phyloP scores from a whole-genome alignment of 2,888 invertebrate species.

The Ophioninae sp. region DNA sequence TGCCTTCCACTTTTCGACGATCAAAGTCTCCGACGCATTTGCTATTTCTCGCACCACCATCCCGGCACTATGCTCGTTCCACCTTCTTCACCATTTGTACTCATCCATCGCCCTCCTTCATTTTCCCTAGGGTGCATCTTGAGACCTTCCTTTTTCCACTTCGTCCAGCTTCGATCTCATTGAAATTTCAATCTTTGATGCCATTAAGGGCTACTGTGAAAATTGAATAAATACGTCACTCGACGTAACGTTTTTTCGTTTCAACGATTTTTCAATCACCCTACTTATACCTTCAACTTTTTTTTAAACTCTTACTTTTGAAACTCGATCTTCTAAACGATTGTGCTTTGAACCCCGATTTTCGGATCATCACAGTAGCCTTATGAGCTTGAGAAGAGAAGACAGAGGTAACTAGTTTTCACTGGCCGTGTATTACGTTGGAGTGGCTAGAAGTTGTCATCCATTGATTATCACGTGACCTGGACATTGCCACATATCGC shows the following conservation, averaged over 20 bases:
- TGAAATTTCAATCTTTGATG: slow-evolving; percentile 8
- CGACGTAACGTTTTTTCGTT: no score
- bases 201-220: neutral
- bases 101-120: slow-evolving; percentile 16
- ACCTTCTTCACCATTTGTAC: slow-evolving; percentile 18
- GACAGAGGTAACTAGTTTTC: neutral
- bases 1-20: slow-evolving; percentile 73
- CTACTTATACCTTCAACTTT: no score
- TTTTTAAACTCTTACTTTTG: no score
- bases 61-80: slow-evolving; percentile 13
- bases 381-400: neutral
- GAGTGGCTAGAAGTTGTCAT: neutral
- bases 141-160: neutral
- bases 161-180: neutral
- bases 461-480: neutral
- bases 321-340: no score
- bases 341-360: no score
- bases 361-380: no score
- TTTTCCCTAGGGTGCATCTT: neutral
- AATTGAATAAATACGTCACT: no score
- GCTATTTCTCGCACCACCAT: slow-evolving; percentile 36
- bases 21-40: slow-evolving; percentile 71
- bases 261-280: no score
- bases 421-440: neutral
- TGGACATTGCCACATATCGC: neutral